Base-by-base conservation (phyloP, 2,888 invertebrate species). In the Epiblema foenella region DNA sequence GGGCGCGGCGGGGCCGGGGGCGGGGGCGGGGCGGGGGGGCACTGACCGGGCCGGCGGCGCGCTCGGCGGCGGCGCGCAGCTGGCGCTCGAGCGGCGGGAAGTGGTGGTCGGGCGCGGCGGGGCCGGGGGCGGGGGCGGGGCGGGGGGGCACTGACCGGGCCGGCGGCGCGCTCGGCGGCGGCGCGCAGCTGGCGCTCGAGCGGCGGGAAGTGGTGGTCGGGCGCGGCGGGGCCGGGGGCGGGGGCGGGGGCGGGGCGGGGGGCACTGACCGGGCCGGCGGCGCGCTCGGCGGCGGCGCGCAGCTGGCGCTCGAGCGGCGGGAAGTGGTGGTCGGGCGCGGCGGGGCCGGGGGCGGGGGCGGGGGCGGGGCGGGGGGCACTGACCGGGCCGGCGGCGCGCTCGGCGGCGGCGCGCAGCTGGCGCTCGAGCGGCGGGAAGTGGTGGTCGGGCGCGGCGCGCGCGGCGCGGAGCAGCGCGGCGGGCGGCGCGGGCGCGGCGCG, bases 241-340 rank as follows among this genome's bases (percentile, higher is more conserved):
- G 33, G 3, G 33, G 3, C 3, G 8, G 33, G 0, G 33, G 0
- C 0, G 33, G 33, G 33, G 1, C 0, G 2, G 9, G 2, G 33
- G 2, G 79, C 76, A 75, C 94, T 90, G 51, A 95, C 95, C 72
- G 95, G 95, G 37, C 94, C 89, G 78, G 94, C 89, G 49, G 95
- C 90, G 78, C 94, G 92, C 63, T 94, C 93, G 69, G 94, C 92
- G 74, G 97, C 95, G 81, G 94, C 94, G 78, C 97, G 95, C 74
- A 99, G 92, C 91, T 99, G 99, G 74, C 96, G 95, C 77, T 98
- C 98, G 73, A 98, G 94, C 82, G 96, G 95, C 0, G 96, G 94
- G 90, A 99, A 99, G 94, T 99, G 99, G 85, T 99, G 98, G 88
- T 99, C 99, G 1, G 99, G 98, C 79, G 83, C 76, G 69, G 76